Base-by-base conservation (phyloP, 1,140 invertebrate genomes). In the Cyclina sinensis region DNA sequence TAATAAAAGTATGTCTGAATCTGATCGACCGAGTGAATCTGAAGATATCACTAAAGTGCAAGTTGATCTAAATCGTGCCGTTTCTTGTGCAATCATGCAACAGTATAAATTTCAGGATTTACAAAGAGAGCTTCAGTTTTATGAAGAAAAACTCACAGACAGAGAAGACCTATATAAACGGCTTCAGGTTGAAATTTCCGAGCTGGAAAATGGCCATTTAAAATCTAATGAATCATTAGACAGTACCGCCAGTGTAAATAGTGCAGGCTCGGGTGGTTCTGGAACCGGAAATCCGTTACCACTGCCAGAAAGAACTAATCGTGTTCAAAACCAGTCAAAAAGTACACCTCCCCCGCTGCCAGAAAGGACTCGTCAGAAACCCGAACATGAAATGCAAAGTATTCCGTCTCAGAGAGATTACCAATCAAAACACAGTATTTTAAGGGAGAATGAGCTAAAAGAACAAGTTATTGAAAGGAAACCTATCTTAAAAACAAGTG, bases 101-200 rank as follows among this genome's bases (percentile, higher is more conserved):
- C 94, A 96, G 46, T 96, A 96, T 78, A 97, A 97, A 91, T 97
- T 97, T 92, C 96, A 97, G 91, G 95, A 96, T 59, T 96, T 97
- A 76, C 96, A 97, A 59, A 94, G 96, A 24, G 97, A 97, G 51
- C 92, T 98, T 80, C 95, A 96, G 65, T 96, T 96, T 86, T 96
- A 97, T 27, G 96, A 97, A 78, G 96, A 96, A 83, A 96, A 97
- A 90, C 93, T 98, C 32, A 96, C 97, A 80, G 96, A 96, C 48
- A 96, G 97, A 94, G 95, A 97, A 91, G 96, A 96, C 85, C 95
- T 97, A 16, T 93, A 97, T 9, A 96, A 97, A 76, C 96, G 96
- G 82, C 95, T 98, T 48, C 96, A 97, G 57, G 94, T 96, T 83
- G 97, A 97, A 90, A 94, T 97, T 76, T 96, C 96, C 85, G 97